These are phyloP conservation scores for Hypolimnas misippus DNA, from an alignment of 2,888 invertebrate species.

Conservation along the genomic window DNA sequence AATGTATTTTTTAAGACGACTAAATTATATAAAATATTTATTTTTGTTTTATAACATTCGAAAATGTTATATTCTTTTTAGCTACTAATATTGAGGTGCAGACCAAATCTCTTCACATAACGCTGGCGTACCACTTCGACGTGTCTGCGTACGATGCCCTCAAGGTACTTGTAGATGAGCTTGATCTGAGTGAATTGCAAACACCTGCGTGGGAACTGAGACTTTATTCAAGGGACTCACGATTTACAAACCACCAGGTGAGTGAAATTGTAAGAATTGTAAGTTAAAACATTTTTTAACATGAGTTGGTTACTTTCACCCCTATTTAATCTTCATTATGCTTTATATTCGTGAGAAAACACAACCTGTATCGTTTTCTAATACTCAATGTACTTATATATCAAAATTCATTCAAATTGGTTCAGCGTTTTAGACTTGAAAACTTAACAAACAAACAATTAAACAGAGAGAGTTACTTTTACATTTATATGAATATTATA, in stretches of 20 bases:
- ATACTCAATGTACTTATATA: too few species aligned
- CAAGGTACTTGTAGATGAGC: slow-evolving; percentile 88
- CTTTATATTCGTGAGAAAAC: too few species aligned
- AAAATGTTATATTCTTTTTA: slow-evolving; percentile 49
- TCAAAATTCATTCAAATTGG: too few species aligned
- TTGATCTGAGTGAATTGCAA: slow-evolving; percentile 82
- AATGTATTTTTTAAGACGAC: background rate
- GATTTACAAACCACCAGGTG: slow-evolving; percentile 87
- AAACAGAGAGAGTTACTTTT: too few species aligned
- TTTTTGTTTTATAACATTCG: background rate
- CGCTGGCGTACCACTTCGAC: slow-evolving; percentile 94
- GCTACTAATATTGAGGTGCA: slow-evolving; percentile 91
- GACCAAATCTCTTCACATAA: slow-evolving; percentile 93
- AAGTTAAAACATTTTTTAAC: too few species aligned
- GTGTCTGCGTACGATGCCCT: slow-evolving; percentile 88
- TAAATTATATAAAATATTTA: background rate
- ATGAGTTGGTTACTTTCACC: background rate
- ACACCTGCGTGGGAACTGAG: slow-evolving; percentile 92
- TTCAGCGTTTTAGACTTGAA: too few species aligned
- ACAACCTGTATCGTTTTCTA: too few species aligned
- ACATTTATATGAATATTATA: too few species aligned
- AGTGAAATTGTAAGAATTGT: slow-evolving; percentile 1
- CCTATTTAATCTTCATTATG: too few species aligned
- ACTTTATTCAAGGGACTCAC: slow-evolving; percentile 92
- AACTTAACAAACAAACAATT: too few species aligned